Conservation (phyloP, 2,888 invertebrate genomes). For the Diarsia mendica region DNA sequence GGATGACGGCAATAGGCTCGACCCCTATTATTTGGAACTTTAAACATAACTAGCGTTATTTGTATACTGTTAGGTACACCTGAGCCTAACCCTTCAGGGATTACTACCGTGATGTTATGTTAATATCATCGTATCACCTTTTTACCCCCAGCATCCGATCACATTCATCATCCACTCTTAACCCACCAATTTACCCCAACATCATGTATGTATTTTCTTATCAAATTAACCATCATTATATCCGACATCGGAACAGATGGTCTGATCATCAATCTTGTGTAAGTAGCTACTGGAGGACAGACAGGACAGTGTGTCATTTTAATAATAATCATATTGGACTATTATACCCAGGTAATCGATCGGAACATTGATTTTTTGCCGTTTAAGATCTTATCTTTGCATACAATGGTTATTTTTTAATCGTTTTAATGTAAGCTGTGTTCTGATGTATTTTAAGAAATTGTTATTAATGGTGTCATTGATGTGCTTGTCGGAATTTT, state of each 20-base stretch:
- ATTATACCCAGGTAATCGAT: slow-evolving; percentile 64
- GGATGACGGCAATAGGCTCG: too few relatives aligned
- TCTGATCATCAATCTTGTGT: slow-evolving; percentile 68
- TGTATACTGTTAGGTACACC: not conserved
- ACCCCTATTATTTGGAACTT: too few relatives aligned
- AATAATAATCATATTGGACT: slow-evolving; percentile 68
- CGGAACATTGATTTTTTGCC: slow-evolving; percentile 68
- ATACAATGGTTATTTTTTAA: slow-evolving; percentile 58
- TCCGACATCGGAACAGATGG: slow-evolving; percentile 66
- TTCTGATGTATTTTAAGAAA: slow-evolving; percentile 35
- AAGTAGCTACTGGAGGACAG: slow-evolving; percentile 66
- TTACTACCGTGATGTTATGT: not conserved
- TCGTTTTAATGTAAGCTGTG: slow-evolving; percentile 54
- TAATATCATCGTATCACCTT: not conserved
- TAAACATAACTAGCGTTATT: not conserved
- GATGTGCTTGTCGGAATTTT: slow-evolving; percentile 22
- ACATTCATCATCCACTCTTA: slow-evolving; percentile 28
- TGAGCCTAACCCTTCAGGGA: not conserved
- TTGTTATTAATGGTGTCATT: slow-evolving; percentile 59
- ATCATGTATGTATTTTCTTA: slow-evolving; percentile 49
- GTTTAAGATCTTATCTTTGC: slow-evolving; percentile 60
- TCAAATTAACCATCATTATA: slow-evolving; percentile 64
- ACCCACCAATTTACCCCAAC: slow-evolving; percentile 50
- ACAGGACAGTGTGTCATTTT: slow-evolving; percentile 67
- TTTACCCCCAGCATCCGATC: slow-evolving; percentile 7